These are phyloP conservation scores for Cryptocephalus moraei DNA, from an alignment of 2,888 invertebrate genomes.

Conservation along the genomic window DNA sequence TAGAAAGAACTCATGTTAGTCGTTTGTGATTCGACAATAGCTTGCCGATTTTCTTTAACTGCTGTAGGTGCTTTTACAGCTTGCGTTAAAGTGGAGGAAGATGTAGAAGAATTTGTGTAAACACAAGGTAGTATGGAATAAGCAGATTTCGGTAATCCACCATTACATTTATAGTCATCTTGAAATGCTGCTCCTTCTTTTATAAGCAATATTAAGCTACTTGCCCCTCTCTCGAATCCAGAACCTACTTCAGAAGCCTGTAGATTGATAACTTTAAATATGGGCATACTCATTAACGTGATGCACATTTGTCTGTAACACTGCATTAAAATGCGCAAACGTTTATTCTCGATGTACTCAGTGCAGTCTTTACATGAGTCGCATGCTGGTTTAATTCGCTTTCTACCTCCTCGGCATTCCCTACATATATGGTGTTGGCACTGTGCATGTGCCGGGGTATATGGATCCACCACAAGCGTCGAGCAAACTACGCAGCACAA, in stretches of 20 bases:
- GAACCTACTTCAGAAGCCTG: slow-evolving; percentile 45
- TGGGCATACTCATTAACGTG: slow-evolving; percentile 63
- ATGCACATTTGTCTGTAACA: slow-evolving; percentile 85
- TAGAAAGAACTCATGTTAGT: slow-evolving; percentile 53
- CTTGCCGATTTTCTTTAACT: slow-evolving; percentile 35
- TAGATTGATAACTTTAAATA: slow-evolving; percentile 49
- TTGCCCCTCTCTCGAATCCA: slow-evolving; percentile 42
- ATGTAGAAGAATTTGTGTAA: slow-evolving; percentile 52
- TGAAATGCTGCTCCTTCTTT: slow-evolving; percentile 70
- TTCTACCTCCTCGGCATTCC: slow-evolving; percentile 72
- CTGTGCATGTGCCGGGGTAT: slow-evolving; percentile 63
- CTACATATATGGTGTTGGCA: slow-evolving; percentile 88
- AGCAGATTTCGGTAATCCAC: slow-evolving; percentile 62
- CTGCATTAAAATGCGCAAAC: slow-evolving; percentile 69
- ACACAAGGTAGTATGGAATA: slow-evolving; percentile 67
- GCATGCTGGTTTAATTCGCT: slow-evolving; percentile 76
- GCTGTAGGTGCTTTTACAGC: neutral
- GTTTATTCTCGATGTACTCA: slow-evolving; percentile 72
- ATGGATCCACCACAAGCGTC: slow-evolving; percentile 70
- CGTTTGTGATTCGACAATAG: slow-evolving; percentile 20
- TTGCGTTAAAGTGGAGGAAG: slow-evolving; percentile 3
- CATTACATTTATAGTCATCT: slow-evolving; percentile 63
- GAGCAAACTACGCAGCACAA: slow-evolving; percentile 86
- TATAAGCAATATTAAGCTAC: slow-evolving; percentile 62
- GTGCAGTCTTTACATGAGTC: slow-evolving; percentile 77